phyloP scores from a whole-genome alignment of 2,888 invertebrate genomes.

The Alloscopus bannaensis region DNA sequence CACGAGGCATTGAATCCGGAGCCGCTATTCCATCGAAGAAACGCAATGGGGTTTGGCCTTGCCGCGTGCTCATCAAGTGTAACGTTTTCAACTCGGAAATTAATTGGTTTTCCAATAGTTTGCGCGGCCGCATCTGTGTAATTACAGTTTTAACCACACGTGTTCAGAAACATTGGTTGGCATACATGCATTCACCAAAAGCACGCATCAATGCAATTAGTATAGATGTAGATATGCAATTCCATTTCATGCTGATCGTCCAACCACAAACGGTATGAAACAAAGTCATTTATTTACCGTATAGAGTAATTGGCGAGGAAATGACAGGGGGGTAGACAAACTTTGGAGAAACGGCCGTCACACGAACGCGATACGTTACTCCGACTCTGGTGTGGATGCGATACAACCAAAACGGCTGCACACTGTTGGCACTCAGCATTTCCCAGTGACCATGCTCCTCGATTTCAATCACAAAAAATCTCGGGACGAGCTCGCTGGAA shows the following conservation, averaged over 20 bases:
- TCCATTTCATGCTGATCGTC: too few species aligned
- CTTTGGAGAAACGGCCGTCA: constrained; percentile 60
- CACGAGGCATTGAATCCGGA: constrained; percentile 66
- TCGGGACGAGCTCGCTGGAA: constrained; percentile 42
- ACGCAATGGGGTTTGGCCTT: constrained; percentile 34
- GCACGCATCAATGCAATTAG: too few species aligned
- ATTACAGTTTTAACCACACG: too few species aligned
- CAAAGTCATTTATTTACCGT: constrained; percentile 45
- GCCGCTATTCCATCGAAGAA: constrained; percentile 68
- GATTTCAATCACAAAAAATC: constrained; percentile 61
- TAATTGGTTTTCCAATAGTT: constrained; percentile 40
- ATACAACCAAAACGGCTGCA: constrained; percentile 59
- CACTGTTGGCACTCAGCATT: not conserved
- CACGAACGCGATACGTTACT: constrained; percentile 49
- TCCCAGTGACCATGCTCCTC: constrained; percentile 47
- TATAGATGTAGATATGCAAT: too few species aligned
- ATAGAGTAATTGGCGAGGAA: constrained; percentile 37
- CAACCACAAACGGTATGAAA: too few species aligned
- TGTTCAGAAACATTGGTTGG: too few species aligned
- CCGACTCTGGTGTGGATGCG: constrained; percentile 23
- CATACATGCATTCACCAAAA: too few species aligned
- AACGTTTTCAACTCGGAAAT: constrained; percentile 33
- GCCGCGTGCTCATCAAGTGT: constrained; percentile 28
- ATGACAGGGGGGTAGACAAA: constrained; percentile 56
- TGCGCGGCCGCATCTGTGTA: constrained; percentile 11